A percentile compares a stretch with the other conserved stretches of the same genome.
phyloP scores from a whole-genome alignment of 2,888 invertebrate species.

The Timandra comae region DNA sequence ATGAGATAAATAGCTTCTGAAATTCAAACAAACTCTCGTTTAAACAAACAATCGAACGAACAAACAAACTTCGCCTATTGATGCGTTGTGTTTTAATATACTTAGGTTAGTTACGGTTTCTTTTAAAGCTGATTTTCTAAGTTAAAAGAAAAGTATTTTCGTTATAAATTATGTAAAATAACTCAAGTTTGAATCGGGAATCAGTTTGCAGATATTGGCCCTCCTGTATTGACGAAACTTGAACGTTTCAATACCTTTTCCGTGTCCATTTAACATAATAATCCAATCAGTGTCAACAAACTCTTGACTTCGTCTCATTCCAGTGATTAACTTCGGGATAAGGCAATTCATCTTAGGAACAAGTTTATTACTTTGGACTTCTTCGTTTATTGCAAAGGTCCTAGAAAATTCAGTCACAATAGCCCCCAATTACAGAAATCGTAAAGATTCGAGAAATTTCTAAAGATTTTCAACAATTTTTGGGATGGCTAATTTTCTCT shows the following conservation, averaged over 20 bases:
- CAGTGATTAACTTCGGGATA: constrained; percentile 59
- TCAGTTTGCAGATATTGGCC: too few relatives aligned
- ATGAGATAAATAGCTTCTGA: too few relatives aligned
- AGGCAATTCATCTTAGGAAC: constrained; percentile 59
- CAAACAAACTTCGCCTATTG: too few relatives aligned
- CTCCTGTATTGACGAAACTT: too few relatives aligned
- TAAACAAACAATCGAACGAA: too few relatives aligned
- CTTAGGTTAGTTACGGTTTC: too few relatives aligned
- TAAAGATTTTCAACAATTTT: constrained; percentile 35
- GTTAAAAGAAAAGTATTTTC: too few relatives aligned
- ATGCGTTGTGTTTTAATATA: too few relatives aligned
- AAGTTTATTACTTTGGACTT: constrained; percentile 64
- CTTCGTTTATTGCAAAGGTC: constrained; percentile 44
- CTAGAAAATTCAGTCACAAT: constrained; percentile 48
- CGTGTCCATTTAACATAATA: constrained; percentile 1
- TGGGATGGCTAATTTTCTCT: constrained; percentile 31
- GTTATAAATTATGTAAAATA: too few relatives aligned
- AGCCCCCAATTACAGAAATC: constrained; percentile 56
- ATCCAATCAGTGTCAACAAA: constrained; percentile 10
- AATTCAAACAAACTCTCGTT: too few relatives aligned
- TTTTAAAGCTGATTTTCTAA: too few relatives aligned
- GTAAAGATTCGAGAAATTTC: constrained; percentile 41
- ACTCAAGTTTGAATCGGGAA: too few relatives aligned
- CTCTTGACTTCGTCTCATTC: constrained; percentile 24
- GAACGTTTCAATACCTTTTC: constrained; percentile 13